Percentiles rank a stretch among this genome's conserved stretches.
Evolutionary conservation across 1,140 invertebrate species (phyloP).

Genomic region (Lithobius niger): DNA sequence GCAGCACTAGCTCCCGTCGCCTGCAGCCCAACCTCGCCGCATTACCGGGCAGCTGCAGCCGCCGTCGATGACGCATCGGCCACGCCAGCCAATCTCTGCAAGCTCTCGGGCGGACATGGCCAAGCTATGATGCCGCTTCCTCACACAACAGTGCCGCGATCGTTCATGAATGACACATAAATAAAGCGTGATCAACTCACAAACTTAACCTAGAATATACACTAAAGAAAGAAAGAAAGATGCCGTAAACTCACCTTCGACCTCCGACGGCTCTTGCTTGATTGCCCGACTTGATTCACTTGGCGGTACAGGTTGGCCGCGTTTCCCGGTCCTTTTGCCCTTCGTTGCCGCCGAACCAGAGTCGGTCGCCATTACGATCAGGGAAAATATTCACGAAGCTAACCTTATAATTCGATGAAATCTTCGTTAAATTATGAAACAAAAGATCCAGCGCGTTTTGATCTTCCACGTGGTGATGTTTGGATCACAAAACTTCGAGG

Average conservation of each 20-base stretch:
- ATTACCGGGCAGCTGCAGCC: conserved; percentile 1
- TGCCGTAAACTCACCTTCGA: not conserved
- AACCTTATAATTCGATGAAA: no score
- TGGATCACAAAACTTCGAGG: not conserved
- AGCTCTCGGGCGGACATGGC: not conserved
- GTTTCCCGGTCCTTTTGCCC: conserved; percentile 8
- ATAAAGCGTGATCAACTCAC: no score
- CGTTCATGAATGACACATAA: no score
- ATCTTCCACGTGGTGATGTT: conserved; percentile 9
- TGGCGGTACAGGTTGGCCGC: not conserved
- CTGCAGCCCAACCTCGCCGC: conserved; percentile 3
- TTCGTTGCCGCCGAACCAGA: not conserved
- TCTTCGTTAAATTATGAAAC: no score
- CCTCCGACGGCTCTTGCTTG: not conserved
- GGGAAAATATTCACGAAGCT: no score
- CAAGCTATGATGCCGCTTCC: no score
- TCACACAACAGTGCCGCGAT: no score
- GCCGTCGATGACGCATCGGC: conserved; percentile 8
- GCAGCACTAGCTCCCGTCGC: not conserved
- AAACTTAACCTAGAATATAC: not conserved
- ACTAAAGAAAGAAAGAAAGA: not conserved
- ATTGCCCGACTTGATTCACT: not conserved
- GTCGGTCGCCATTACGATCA: conserved; percentile 3
- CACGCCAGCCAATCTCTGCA: conserved; percentile 5
- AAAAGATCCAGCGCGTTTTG: not conserved